phyloP scores from a whole-genome alignment of 2,888 invertebrate species.

The Gryllus longicercus region DNA sequence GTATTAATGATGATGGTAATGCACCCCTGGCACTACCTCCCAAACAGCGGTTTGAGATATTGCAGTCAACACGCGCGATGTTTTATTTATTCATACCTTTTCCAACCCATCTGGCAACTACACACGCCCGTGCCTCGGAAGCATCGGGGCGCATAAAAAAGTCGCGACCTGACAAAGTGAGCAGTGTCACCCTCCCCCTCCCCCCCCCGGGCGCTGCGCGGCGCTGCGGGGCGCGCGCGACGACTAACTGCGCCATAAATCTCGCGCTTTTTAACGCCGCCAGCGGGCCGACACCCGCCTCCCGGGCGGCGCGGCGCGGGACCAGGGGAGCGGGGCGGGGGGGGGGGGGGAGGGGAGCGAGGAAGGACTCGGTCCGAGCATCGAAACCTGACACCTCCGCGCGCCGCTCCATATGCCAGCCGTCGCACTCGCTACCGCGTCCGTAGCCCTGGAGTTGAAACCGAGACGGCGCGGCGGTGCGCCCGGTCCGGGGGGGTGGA shows the following conservation, averaged over 20 bases:
- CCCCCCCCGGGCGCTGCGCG: not conserved
- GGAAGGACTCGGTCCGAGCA: conserved; percentile 36
- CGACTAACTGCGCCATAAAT: not conserved
- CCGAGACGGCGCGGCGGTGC: no score
- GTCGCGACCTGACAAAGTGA: no score
- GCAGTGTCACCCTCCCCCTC: not conserved
- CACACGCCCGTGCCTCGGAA: no score
- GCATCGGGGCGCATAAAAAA: no score
- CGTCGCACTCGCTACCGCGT: conserved; percentile 34
- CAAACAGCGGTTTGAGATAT: no score
- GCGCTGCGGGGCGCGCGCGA: not conserved
- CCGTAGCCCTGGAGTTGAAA: no score
- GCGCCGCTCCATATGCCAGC: conserved; percentile 47
- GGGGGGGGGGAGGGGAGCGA: not conserved
- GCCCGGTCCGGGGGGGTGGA: no score
- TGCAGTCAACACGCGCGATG: no score
- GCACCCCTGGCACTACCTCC: no score
- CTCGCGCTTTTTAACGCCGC: not conserved
- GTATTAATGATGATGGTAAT: no score
- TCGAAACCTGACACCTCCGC: conserved; percentile 44
- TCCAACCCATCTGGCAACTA: no score
- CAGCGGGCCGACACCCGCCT: not conserved
- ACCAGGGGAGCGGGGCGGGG: not conserved
- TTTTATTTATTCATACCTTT: no score
- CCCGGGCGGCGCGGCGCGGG: not conserved